phyloP scores from a whole-genome alignment of 1,140 invertebrate species.

The Yoshiicerus persimilis region DNA sequence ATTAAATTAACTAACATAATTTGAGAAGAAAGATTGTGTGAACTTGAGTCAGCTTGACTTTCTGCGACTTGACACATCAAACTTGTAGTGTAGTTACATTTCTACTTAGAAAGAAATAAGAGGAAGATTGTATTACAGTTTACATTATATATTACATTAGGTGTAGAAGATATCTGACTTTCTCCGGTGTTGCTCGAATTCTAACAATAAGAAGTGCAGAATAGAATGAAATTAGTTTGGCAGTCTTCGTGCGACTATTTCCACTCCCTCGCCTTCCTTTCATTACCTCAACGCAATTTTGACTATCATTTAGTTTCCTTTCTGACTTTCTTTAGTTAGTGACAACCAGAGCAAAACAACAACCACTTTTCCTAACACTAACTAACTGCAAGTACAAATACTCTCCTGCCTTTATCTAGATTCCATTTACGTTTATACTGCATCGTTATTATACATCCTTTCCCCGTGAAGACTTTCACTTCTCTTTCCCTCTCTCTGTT shows the following conservation, averaged over 20 bases:
- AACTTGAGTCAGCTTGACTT: not conserved
- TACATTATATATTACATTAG: constrained; percentile 23
- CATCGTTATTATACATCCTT: not conserved
- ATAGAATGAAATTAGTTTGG: not conserved
- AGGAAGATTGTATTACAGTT: not conserved
- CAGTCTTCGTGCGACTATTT: not conserved
- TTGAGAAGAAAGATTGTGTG: not conserved
- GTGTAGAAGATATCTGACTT: not conserved
- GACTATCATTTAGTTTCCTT: not conserved
- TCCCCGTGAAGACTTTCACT: no score
- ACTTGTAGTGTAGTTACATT: not conserved
- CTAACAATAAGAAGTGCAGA: not conserved
- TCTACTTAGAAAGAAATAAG: not conserved
- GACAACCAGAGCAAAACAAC: not conserved
- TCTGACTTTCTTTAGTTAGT: not conserved
- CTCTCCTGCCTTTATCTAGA: not conserved
- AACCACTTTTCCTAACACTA: not conserved
- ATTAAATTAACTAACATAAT: not conserved
- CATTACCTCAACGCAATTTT: not conserved
- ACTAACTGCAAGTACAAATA: not conserved
- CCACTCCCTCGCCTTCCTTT: not conserved
- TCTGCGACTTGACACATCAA: not conserved
- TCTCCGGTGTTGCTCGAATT: not conserved
- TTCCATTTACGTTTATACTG: not conserved
- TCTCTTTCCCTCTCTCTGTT: not conserved